phyloP scores from a whole-genome alignment of 1,140 invertebrate genomes.

The Galendromus occidentalis region DNA sequence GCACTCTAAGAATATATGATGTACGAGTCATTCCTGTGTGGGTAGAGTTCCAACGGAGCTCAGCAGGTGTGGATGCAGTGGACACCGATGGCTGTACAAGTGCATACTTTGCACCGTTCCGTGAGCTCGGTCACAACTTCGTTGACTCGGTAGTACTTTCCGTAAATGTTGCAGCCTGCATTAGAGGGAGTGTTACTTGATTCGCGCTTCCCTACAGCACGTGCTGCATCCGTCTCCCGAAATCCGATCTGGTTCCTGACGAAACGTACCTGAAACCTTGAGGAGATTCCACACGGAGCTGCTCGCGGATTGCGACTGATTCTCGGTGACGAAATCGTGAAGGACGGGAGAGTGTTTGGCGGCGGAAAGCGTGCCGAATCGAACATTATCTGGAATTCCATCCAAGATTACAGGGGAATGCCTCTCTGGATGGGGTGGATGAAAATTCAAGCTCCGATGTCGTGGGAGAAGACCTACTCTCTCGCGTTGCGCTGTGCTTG shows the following conservation, averaged over 20 bases:
- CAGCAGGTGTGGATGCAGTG: conserved; percentile 52
- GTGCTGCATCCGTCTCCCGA: too few relatives aligned
- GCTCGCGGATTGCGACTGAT: conserved; percentile 17
- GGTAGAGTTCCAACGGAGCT: background rate
- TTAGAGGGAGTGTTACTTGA: conserved; percentile 27
- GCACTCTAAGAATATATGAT: too few relatives aligned
- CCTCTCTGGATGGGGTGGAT: too few relatives aligned
- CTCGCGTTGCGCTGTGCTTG: too few relatives aligned
- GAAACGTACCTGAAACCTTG: conserved; percentile 20
- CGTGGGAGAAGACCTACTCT: too few relatives aligned
- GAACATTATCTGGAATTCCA: too few relatives aligned
- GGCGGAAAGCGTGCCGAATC: too few relatives aligned
- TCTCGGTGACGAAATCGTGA: background rate
- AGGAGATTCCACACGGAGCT: conserved; percentile 19
- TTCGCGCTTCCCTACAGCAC: too few relatives aligned
- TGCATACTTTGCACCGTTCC: conserved; percentile 55
- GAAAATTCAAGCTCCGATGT: too few relatives aligned
- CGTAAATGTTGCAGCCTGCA: conserved; percentile 75
- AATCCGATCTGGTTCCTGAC: conserved; percentile 4
- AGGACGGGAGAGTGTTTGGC: too few relatives aligned
- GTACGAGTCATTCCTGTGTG: too few relatives aligned
- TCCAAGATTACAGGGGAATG: too few relatives aligned
- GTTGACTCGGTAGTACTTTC: conserved; percentile 63
- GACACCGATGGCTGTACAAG: conserved; percentile 64
- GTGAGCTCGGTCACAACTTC: conserved; percentile 63